phyloP scores from a whole-genome alignment of 2,888 invertebrate species.

The Euzetes globulus region DNA sequence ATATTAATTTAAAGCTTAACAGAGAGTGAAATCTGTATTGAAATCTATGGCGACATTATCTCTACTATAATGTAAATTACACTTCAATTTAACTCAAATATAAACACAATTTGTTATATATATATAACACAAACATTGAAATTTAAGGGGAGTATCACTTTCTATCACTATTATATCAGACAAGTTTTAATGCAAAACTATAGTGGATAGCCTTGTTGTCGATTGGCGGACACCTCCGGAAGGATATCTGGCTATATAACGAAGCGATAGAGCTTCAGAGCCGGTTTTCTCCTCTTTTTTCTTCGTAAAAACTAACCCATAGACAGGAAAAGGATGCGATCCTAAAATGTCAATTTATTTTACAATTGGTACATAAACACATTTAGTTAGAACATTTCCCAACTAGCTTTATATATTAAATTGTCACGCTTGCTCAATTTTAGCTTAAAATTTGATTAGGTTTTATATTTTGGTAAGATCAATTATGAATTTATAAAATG shows the following conservation, averaged over 20 bases:
- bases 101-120: not conserved
- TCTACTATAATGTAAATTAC: not conserved
- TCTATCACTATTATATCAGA: not conserved
- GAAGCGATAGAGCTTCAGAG: not conserved
- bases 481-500: too few species aligned
- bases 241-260: not conserved
- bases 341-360: not conserved
- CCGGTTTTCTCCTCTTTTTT: not conserved
- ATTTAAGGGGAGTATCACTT: not conserved
- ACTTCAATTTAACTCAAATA: not conserved
- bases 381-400: too few species aligned
- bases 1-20: not conserved
- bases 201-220: constrained; percentile 18
- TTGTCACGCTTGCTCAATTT: too few species aligned
- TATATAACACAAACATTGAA: not conserved
- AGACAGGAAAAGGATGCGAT: not conserved
- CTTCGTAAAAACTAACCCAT: not conserved
- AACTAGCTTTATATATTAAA: too few species aligned
- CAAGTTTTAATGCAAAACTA: not conserved
- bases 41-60: not conserved
- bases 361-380: too few species aligned
- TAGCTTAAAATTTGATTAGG: too few species aligned
- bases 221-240: not conserved
- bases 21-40: not conserved
- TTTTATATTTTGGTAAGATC: too few species aligned